phyloP scores from a whole-genome alignment of 2,113 vertebrate species.

The Steatornis caripensis region DNA sequence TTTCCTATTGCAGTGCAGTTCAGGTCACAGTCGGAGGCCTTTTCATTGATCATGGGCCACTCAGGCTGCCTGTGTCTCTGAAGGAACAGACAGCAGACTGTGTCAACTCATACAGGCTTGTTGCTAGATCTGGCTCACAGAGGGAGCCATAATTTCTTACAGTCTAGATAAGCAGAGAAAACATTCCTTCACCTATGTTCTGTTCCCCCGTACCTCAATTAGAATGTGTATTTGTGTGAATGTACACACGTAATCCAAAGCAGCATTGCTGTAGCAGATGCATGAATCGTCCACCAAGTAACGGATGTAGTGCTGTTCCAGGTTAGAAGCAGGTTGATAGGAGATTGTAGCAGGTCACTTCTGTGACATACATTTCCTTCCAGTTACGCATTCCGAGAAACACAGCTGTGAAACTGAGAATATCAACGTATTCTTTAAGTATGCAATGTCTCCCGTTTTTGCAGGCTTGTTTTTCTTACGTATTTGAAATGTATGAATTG shows the following conservation, averaged over 20 bases:
- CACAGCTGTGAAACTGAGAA: not conserved
- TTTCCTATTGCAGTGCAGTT: not conserved
- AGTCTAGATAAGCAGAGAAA: not conserved
- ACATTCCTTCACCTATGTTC: not conserved
- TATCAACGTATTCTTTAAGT: not conserved
- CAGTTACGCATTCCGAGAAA: not conserved
- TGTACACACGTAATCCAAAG: fast-evolving
- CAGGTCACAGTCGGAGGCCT: fast-evolving
- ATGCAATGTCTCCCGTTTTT: not conserved
- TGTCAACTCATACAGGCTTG: fast-evolving
- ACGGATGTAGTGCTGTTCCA: not conserved
- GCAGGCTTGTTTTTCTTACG: not conserved
- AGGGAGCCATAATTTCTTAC: not conserved
- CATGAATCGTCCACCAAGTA: fast-evolving
- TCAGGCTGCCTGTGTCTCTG: not conserved
- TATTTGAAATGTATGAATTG: not conserved
- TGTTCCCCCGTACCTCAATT: not conserved
- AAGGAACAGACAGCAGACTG: not conserved
- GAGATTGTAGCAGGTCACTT: not conserved
- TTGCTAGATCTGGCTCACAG: not conserved
- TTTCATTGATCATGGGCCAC: not conserved
- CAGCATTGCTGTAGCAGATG: not conserved
- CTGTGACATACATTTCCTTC: not conserved
- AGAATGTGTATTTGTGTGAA: not conserved
- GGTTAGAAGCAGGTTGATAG: not conserved